phyloP scores from a whole-genome alignment of 2,797 vertebrate genomes.

The Periophthalmus magnuspinnatus region DNA sequence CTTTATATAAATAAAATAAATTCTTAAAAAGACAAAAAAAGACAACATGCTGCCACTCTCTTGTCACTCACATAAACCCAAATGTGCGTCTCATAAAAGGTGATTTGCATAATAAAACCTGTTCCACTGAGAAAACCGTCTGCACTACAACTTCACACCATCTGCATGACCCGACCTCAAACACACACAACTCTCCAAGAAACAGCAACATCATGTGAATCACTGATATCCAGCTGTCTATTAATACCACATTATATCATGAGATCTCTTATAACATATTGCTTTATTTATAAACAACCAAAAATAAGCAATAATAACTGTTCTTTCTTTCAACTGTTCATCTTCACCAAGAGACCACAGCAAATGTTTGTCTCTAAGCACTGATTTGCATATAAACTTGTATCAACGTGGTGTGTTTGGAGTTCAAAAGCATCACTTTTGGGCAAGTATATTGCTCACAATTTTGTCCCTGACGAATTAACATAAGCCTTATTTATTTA shows the following conservation, averaged over 20 bases:
- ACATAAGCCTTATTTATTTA: too few relatives aligned
- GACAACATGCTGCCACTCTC: constrained; percentile 10
- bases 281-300: neutral
- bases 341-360: neutral
- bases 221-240: constrained; percentile 21
- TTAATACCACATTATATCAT: neutral
- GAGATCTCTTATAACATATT: neutral
- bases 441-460: too few relatives aligned
- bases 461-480: too few relatives aligned
- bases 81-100: constrained; percentile 73
- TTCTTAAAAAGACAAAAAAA: neutral
- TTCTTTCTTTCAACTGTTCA: neutral
- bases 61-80: constrained; percentile 27
- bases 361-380: neutral
- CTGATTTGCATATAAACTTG: neutral
- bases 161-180: constrained; percentile 79
- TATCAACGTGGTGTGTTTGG: neutral
- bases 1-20: neutral
- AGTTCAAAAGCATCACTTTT: too few relatives aligned
- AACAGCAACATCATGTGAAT: constrained; percentile 26
- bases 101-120: constrained; percentile 81
- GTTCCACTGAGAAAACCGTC: constrained; percentile 80
- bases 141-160: constrained; percentile 79
- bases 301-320: neutral
- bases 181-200: constrained; percentile 34